Conservation (phyloP, 1,140 invertebrate genomes). For the Frieseomelitta varia region DNA sequence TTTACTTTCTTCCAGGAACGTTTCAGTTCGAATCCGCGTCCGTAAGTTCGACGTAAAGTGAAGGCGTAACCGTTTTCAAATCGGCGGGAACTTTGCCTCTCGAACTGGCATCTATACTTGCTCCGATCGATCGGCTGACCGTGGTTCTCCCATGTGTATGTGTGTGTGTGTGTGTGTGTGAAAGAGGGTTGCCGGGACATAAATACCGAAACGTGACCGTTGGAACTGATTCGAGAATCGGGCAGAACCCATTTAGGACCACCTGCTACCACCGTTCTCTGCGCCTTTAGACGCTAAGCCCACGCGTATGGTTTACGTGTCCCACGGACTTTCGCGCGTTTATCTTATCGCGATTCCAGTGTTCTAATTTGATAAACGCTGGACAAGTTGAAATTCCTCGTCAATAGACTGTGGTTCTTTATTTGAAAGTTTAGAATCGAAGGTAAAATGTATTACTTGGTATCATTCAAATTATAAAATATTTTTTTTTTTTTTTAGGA, state of each 20-base stretch:
- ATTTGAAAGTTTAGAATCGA: too few relatives aligned
- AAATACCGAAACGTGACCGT: constrained; percentile 65
- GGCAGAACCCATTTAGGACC: constrained; percentile 51
- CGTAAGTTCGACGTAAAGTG: constrained; percentile 32
- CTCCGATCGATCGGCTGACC: constrained; percentile 50
- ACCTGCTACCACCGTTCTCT: constrained; percentile 48
- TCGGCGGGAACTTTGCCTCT: constrained; percentile 24
- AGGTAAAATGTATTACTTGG: too few relatives aligned
- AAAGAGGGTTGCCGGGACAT: constrained; percentile 50
- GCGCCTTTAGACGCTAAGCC: constrained; percentile 12
- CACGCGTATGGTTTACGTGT: constrained; percentile 24
- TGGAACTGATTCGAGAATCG: constrained; percentile 55
- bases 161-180: background rate
- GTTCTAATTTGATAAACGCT: constrained; percentile 4
- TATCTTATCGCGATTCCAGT: background rate
- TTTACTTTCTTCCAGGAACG: background rate
- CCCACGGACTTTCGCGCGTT: background rate
- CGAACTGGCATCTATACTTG: constrained; percentile 14
- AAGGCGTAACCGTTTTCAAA: constrained; percentile 36
- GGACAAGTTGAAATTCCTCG: too few relatives aligned
- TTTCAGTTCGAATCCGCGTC: constrained; percentile 5
- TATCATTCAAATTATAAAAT: too few relatives aligned
- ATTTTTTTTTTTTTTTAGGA: too few relatives aligned
- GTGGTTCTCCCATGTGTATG: constrained; percentile 31
- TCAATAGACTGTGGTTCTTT: too few relatives aligned